Evolutionary conservation across 2,113 vertebrate species (phyloP).

Genomic region (Illadopsis cleaveri): DNA sequence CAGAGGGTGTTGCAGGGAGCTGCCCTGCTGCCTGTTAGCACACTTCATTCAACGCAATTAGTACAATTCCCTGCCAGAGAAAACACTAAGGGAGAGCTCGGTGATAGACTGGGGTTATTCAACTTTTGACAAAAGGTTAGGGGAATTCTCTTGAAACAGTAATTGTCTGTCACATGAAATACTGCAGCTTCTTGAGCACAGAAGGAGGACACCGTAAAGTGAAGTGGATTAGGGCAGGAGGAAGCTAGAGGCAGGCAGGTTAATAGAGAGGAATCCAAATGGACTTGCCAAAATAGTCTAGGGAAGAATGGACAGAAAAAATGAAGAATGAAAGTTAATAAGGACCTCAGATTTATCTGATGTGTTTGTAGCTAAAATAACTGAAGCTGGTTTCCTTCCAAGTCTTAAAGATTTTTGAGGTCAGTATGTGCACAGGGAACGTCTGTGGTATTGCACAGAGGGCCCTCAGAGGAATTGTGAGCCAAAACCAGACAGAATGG

Average conservation of each 20-base stretch:
- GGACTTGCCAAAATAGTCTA: neutral
- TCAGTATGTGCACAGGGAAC: neutral
- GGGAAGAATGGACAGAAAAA: neutral
- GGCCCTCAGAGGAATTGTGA: neutral
- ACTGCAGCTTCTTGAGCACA: neutral
- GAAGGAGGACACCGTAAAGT: neutral
- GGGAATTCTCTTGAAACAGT: slow-evolving; percentile 19
- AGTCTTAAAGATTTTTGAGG: neutral
- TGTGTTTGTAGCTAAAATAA: neutral
- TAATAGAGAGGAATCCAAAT: neutral
- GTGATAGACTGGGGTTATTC: slow-evolving; percentile 44
- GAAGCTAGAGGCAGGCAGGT: neutral
- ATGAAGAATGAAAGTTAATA: neutral
- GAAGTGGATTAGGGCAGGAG: neutral
- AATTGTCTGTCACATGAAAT: slow-evolving; percentile 57
- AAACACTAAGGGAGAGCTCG: neutral
- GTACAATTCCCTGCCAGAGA: neutral
- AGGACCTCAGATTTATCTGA: neutral
- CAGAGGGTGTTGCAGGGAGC: neutral
- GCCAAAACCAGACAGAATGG: neutral
- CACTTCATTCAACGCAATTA: slow-evolving; percentile 42
- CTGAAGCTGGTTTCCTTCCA: neutral
- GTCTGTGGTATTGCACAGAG: neutral
- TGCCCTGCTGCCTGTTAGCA: slow-evolving; percentile 6
- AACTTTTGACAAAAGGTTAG: slow-evolving; percentile 55